Conservation (phyloP, 2,888 invertebrate species). For the Periphyllus acericola region DNA sequence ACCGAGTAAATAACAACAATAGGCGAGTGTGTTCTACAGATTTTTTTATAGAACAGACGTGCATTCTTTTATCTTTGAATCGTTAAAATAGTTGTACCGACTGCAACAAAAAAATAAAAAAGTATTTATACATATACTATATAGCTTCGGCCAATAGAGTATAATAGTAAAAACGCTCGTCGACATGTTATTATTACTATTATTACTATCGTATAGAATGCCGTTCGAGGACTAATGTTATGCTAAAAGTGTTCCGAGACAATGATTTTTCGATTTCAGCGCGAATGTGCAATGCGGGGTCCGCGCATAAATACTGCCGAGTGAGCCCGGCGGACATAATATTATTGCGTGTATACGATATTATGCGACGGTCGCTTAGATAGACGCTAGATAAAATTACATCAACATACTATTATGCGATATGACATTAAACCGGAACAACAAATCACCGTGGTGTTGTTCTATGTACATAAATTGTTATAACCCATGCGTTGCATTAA, state of each 20-base stretch:
- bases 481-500: constrained; percentile 5
- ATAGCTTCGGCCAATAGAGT: no score
- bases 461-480: constrained; percentile 1
- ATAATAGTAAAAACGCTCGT: not conserved
- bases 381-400: constrained; percentile 32
- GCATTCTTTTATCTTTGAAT: not conserved
- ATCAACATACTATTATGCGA: not conserved
- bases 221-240: not conserved
- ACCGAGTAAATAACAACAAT: not conserved
- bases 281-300: not conserved
- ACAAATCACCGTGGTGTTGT: constrained; percentile 23
- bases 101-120: not conserved
- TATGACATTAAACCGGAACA: constrained; percentile 43
- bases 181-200: not conserved
- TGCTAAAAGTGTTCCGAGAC: constrained; percentile 4
- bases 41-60: not conserved
- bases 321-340: not conserved
- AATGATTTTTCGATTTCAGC: constrained; percentile 25
- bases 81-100: constrained; percentile 11
- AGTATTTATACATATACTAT: no score
- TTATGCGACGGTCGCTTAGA: not conserved
- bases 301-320: constrained; percentile 28
- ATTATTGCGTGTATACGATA: no score
- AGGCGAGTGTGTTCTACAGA: not conserved
- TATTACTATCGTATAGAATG: not conserved